Evolutionary conservation across 2,113 vertebrate species (phyloP).

Genomic region (Oenanthe melanoleuca): DNA sequence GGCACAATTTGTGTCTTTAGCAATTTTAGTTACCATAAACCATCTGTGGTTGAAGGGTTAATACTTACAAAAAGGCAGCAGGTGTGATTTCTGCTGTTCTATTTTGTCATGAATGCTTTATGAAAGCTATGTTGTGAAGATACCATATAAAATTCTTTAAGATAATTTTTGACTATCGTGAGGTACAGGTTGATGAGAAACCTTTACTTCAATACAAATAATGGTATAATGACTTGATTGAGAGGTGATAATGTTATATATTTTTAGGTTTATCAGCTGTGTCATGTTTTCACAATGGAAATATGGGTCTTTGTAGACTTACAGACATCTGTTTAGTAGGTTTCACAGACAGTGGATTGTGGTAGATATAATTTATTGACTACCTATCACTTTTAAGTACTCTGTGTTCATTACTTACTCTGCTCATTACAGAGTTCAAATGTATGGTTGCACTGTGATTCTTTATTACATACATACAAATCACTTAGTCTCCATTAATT

Average conservation of each 20-base stretch:
- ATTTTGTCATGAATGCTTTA: background rate
- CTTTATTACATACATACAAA: background rate
- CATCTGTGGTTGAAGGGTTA: background rate
- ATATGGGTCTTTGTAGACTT: background rate
- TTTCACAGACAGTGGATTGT: background rate
- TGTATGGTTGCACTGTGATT: background rate
- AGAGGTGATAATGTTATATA: background rate
- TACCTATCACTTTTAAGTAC: background rate
- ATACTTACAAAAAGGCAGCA: background rate
- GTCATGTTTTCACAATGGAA: background rate
- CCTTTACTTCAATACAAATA: background rate
- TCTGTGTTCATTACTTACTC: background rate
- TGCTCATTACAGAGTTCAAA: background rate
- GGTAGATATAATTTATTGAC: background rate
- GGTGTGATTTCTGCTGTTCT: background rate
- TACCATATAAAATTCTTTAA: background rate
- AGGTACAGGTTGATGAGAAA: background rate
- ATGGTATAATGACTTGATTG: background rate
- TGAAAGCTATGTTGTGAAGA: background rate
- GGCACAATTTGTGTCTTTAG: background rate
- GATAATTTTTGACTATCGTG: background rate
- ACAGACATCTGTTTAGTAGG: background rate
- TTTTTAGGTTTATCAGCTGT: background rate
- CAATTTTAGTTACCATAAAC: background rate
- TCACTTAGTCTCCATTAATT: background rate